Evolutionary conservation across 2,888 invertebrate species (phyloP), one percentile per base, ranked within the genome.

Genomic region (Hemistola chrysoprasaria): DNA sequence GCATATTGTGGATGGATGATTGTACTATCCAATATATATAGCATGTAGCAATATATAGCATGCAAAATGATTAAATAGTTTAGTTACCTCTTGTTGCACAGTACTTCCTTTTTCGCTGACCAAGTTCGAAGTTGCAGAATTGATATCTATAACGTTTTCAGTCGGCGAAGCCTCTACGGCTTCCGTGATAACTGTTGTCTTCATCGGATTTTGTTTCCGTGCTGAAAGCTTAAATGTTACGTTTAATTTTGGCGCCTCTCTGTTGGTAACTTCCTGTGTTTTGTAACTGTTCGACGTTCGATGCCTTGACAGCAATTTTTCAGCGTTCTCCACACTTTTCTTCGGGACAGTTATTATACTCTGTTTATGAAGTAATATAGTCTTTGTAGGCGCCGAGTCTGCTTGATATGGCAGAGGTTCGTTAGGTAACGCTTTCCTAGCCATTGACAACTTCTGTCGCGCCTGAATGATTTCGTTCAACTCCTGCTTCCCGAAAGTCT

Each of bases 381-480:
- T 86, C 50, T 83, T 80, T n/a, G 76, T 71, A 0, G 78, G 71
- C 0, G 73, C 66, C 0, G 69, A 50, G 3, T 83, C 81, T 0
- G 55, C 59, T 58, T 75, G 76, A 26, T 70, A 74, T 0, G 76
- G 67, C 1, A 66, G 23, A 1, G 78, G 70, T 9, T 87, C 86
- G 0, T 58, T 73, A 0, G 87, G 87, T 32, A 88, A 61, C 0
- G 76, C 81, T 56, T 77, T 83, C 31, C 88, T 71, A 0, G 88
- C 88, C 25, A 87, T 46, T 0, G 87, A 87, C 6, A 88, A 50
- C 51, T 88, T 88, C 38, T 88, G 87, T 6, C 88, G 55, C 8
- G 88, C 88, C 48, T 87, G 88, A 34, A 86, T 87, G 1, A 88
- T 88, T 42, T 88, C 88, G 30, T 87, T 88, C 29, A 88, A 37